Conservation (phyloP, 2,797 vertebrate species). For the Fistularia commersonii region DNA sequence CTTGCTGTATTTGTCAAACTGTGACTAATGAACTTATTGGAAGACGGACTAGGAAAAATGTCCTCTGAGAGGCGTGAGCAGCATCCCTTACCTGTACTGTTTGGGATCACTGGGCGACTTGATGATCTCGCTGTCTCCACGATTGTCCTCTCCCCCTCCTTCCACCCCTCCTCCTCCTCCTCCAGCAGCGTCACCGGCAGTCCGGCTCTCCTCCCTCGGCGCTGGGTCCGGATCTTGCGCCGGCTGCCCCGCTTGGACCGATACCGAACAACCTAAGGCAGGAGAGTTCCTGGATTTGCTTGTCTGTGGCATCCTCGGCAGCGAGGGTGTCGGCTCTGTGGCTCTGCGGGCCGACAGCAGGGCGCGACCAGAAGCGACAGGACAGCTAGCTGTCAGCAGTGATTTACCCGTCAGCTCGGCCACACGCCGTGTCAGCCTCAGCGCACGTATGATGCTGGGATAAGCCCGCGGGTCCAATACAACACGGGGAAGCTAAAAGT, state of each 20-base stretch:
- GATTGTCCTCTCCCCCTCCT: constrained; percentile 60
- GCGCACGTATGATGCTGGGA: constrained; percentile 53
- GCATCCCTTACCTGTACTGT: constrained; percentile 83
- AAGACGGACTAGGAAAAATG: not conserved
- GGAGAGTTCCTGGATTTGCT: constrained; percentile 71
- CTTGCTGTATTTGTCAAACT: not conserved
- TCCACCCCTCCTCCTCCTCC: constrained; percentile 50
- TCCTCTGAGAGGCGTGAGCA: not conserved
- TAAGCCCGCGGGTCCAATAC: constrained; percentile 1
- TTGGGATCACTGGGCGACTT: constrained; percentile 96
- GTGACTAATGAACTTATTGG: not conserved
- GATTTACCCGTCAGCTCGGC: constrained; percentile 40
- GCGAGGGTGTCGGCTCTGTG: constrained; percentile 30
- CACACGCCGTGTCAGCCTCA: constrained; percentile 53
- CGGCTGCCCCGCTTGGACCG: constrained; percentile 32
- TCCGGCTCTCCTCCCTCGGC: constrained; percentile 28
- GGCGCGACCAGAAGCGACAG: constrained; percentile 37
- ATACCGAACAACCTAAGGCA: constrained; percentile 33
- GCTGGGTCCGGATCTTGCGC: constrained; percentile 26
- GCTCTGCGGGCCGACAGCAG: constrained; percentile 48
- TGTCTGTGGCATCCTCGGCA: constrained; percentile 75
- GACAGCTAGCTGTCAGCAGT: constrained; percentile 36
- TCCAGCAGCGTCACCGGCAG: constrained; percentile 11
- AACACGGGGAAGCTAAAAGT: constrained; percentile 1
- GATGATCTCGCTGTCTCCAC: constrained; percentile 83